A percentile compares a stretch with the other conserved stretches of the same genome.
Conservation (phyloP, 2,888 invertebrate species). For the Napeogenes inachia region DNA sequence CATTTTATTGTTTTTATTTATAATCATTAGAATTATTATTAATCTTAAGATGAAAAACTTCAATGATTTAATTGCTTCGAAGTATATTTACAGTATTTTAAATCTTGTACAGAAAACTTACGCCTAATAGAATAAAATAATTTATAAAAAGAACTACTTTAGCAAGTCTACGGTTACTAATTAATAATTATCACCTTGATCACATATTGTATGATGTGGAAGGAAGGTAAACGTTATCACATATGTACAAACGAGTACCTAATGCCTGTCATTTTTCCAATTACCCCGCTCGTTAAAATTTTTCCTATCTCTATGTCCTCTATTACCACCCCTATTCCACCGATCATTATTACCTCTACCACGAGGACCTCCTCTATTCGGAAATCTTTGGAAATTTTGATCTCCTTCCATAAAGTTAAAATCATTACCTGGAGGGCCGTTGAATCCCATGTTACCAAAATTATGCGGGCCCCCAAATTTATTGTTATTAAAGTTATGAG, state of each 20-base stretch:
- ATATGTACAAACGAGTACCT: constrained; percentile 35
- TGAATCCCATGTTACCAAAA: constrained; percentile 66
- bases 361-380: constrained; percentile 63
- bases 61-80: constrained; percentile 30
- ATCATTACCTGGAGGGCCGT: constrained; percentile 64
- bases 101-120: constrained; percentile 38
- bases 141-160: constrained; percentile 48
- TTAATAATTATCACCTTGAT: constrained; percentile 62
- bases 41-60: constrained; percentile 37
- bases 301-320: constrained; percentile 72
- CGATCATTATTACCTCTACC: constrained; percentile 68
- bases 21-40: constrained; percentile 27
- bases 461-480: constrained; percentile 62
- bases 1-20: constrained; percentile 24
- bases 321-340: constrained; percentile 67
- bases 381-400: constrained; percentile 64
- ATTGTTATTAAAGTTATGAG: constrained; percentile 67
- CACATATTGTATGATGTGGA: constrained; percentile 60
- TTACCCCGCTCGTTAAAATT: constrained; percentile 70
- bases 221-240: constrained; percentile 36
- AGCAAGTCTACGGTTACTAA: constrained; percentile 51
- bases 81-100: constrained; percentile 48
- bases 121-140: constrained; percentile 35
- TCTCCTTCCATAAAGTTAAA: constrained; percentile 67
- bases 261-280: constrained; percentile 76